Conservation (phyloP, 2,113 vertebrate species). For the Hydrochoerus hydrochaeris region DNA sequence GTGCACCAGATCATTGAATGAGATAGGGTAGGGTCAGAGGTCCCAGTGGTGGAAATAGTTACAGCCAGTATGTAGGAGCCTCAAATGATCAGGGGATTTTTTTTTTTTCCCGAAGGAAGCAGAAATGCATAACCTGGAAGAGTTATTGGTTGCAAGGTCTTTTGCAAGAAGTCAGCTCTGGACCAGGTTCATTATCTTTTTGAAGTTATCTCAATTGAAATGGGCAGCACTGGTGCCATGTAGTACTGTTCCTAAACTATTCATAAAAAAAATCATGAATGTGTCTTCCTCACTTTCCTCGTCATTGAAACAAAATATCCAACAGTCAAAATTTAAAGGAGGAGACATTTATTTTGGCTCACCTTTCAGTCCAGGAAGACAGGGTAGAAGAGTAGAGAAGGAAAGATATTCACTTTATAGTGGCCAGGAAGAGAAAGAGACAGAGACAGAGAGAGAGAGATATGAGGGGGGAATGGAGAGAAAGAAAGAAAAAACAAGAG, state of each 20-base stretch:
- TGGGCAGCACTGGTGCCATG: not conserved
- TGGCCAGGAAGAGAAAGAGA: not conserved
- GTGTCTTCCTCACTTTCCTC: not conserved
- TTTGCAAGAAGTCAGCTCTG: not conserved
- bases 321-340: not conserved
- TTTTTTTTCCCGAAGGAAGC: not conserved
- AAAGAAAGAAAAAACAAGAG: not conserved
- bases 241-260: constrained; percentile 33
- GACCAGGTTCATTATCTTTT: not conserved
- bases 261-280: not conserved
- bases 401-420: not conserved
- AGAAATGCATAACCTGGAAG: not conserved
- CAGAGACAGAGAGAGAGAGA: not conserved
- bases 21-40: not conserved
- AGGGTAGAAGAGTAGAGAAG: not conserved
- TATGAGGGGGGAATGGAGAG: too few species aligned
- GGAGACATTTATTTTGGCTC: not conserved
- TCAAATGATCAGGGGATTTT: not conserved
- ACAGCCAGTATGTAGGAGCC: not conserved
- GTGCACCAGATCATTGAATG: not conserved
- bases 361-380: not conserved
- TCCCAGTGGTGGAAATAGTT: constrained; percentile 17
- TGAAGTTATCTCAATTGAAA: constrained; percentile 41
- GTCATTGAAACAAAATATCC: not conserved
- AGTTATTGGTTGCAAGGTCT: not conserved